A percentile compares a stretch with the other conserved stretches of the same genome.
These are phyloP conservation scores for Grammomys dolichurus DNA, from an alignment of 2,113 vertebrate genomes.

Conservation along the genomic window DNA sequence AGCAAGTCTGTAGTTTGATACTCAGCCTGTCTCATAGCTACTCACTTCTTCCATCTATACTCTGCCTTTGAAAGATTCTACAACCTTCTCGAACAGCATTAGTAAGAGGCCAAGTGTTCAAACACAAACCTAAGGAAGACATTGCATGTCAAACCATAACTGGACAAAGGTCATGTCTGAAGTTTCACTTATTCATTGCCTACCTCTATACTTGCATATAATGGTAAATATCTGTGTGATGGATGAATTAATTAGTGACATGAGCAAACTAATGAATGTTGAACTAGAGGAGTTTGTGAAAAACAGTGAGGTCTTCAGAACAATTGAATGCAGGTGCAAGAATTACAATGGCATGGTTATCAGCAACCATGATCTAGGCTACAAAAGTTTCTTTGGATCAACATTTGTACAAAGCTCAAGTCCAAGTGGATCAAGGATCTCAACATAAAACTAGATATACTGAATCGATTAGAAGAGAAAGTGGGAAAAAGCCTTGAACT, in stretches of 20 bases:
- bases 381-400: neutral
- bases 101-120: neutral
- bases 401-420: too few species aligned
- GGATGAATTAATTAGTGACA: neutral
- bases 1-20: neutral
- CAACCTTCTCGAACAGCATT: neutral
- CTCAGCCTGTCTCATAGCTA: neutral
- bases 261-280: neutral
- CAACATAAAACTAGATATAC: too few species aligned
- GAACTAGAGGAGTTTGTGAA: neutral
- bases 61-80: neutral
- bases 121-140: neutral
- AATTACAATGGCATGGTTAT: neutral
- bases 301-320: neutral
- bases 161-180: neutral
- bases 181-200: neutral
- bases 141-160: neutral
- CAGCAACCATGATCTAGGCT: neutral
- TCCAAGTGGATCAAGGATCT: too few species aligned
- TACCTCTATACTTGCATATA: neutral
- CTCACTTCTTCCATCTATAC: neutral
- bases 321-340: neutral
- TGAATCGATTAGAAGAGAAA: too few species aligned
- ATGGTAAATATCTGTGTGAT: neutral
- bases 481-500: too few species aligned